Base-by-base conservation (phyloP, 2,888 invertebrate genomes). In the Tyria jacobaeae region DNA sequence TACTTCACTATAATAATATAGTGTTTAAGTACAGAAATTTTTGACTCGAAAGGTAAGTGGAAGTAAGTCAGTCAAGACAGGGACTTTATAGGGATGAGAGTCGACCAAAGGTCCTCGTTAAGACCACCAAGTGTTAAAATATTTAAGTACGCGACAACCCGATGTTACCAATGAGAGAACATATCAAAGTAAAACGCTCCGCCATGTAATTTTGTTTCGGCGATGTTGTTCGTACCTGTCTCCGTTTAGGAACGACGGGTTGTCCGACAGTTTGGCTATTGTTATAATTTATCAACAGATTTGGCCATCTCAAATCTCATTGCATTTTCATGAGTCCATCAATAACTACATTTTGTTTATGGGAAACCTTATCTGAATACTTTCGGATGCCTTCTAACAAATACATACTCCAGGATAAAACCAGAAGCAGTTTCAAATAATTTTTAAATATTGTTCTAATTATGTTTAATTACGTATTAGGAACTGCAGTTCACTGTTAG, bases 401-500 rank as follows among this genome's bases (percentile, higher is more conserved):
- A 75, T 53, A 62, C 51, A 65, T 39, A 57, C 24, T 56, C 58
- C 62, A 60, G 67, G 74, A 76, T 51, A 75, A 79, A 70, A 73
- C 71, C 73, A 68, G 61, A 82, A 84, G 81, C 80, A 75, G 78
- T 78, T 80, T 81, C 77, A 83, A 89, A 86, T 85, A 83, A 89
- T 86, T 86, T n/a, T n/a, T 83, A 86, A 77, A 76, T 75, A 78
- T 79, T 86, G 80, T 81, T 80, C 80, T 84, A 84, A 79, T 76
- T 85, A 87, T 84, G 84, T 87, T 88, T 85, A 80, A 86, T 87
- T 87, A 84, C 81, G 76, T 86, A 88, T 87, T 93, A 94, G 93
- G 93, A 94, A 94, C 93, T 93, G 91, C 83, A 81, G 81, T 87
- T 89, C 82, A 87, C 82, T 87, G 87, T 89, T 88, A 89, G 84